These are phyloP conservation scores for Nothoprocta pentlandii DNA, from an alignment of 2,113 vertebrate genomes.

Conservation along the genomic window DNA sequence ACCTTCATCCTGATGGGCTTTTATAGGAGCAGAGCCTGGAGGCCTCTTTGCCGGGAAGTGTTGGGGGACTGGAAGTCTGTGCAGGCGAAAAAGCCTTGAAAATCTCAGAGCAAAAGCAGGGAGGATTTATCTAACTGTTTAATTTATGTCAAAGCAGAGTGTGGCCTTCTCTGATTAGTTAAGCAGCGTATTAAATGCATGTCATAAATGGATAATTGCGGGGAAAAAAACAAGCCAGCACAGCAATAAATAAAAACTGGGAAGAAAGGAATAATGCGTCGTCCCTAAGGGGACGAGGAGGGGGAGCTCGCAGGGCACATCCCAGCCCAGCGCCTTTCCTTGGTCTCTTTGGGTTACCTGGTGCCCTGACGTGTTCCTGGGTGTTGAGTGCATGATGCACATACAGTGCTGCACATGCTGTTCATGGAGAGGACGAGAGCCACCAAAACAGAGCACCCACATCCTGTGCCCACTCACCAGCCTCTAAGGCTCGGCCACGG, in stretches of 20 bases:
- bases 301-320: no score
- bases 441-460: not conserved
- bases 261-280: not conserved
- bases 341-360: not conserved
- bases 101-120: not conserved
- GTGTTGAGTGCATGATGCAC: no score
- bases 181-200: not conserved
- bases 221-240: not conserved
- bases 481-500: not conserved
- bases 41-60: no score
- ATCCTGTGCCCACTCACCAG: no score
- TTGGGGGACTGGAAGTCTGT: not conserved
- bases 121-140: not conserved
- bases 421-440: not conserved
- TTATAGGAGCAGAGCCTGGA: no score
- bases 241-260: not conserved
- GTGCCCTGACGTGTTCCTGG: not conserved
- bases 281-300: not conserved
- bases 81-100: not conserved
- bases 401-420: no score
- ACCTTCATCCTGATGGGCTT: no score
- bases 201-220: not conserved
- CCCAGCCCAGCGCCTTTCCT: no score
- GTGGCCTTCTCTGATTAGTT: not conserved
- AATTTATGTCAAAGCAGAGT: not conserved